Percentiles rank a stretch among this genome's conserved stretches.
phyloP scores from a whole-genome alignment of 2,888 invertebrate genomes.

The Eudemis profundana region DNA sequence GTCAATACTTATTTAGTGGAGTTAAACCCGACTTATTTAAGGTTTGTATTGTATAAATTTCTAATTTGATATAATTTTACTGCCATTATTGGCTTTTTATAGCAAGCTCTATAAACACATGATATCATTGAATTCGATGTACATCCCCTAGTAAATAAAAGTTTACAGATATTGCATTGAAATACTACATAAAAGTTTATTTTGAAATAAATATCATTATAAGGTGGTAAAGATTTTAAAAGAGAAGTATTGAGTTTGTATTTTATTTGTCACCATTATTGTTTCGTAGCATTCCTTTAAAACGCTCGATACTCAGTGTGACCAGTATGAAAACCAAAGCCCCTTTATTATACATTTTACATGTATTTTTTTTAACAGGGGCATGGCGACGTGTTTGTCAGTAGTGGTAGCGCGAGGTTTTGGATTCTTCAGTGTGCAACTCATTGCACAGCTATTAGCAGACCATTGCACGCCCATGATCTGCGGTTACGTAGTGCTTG shows the following conservation, averaged over 20 bases:
- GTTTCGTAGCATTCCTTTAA: neutral
- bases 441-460: slow-evolving; percentile 65
- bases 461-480: slow-evolving; percentile 68
- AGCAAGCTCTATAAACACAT: slow-evolving; percentile 17
- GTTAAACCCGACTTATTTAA: slow-evolving; percentile 73
- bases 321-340: slow-evolving; percentile 10
- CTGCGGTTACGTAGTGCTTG: slow-evolving; percentile 63
- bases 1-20: slow-evolving; percentile 74
- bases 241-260: too few species aligned
- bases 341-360: neutral
- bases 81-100: neutral
- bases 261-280: too few species aligned
- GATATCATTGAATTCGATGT: too few species aligned
- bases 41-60: slow-evolving; percentile 53
- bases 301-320: slow-evolving; percentile 11
- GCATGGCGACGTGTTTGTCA: slow-evolving; percentile 75
- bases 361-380: slow-evolving; percentile 66
- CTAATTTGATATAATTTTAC: neutral
- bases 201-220: too few species aligned
- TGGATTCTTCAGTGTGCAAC: slow-evolving; percentile 73
- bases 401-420: slow-evolving; percentile 75
- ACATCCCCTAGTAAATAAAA: too few species aligned
- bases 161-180: too few species aligned
- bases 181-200: too few species aligned
- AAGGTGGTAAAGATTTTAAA: too few species aligned